Evolutionary conservation across 2,888 invertebrate species (phyloP), one percentile per base, ranked within the genome.

Genomic region (Lochmaea capreae): DNA sequence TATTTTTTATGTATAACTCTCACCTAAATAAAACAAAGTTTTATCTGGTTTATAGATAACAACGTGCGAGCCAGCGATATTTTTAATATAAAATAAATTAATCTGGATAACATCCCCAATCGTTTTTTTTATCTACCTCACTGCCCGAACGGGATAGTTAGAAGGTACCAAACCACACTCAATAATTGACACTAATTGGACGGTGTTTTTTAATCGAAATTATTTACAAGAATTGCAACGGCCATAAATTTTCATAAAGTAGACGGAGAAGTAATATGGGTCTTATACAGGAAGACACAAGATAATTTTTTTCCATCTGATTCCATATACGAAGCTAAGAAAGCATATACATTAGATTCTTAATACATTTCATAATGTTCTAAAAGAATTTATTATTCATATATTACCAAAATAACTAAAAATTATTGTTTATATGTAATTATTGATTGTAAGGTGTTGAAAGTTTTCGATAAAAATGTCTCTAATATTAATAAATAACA

Each of bases 111-210:
- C 10, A 54, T 8, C 10, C 8, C 18, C n/a, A 33, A 61, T 10
- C 9, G n/a, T 9, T 8, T 61, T 8, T 33, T 39, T 61, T 39
- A 33, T 12, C 39, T 61, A 39, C 74, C 72, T 76, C 74, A 76
- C 72, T 63, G 76, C 72, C 16, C 16, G 54, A 16, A 18, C 54
- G 16, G 66, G 65, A 77, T 69, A 67, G 65, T 77, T 68, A 73
- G 70, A 65, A 66, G 66, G 68, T 59, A 58, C 59, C 69, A 43
- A 71, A 54, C 69, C 74, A 65, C 66, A 54, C 65, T 68, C 61
- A 67, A 70, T 72, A 73, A 75, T 70, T 73, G 75, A 73, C 75
- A 61, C 73, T 76, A 76, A 76, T 73, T 76, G 75, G 71, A 63
- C 69, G 72, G 52, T 62, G 57, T 67, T 71, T 74, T 75, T 75